Percentiles rank a stretch among this genome's conserved stretches.
Conservation (phyloP, 30 jellyfish, hydroid and myxozoan species). For the Aurelia aurita region DNA sequence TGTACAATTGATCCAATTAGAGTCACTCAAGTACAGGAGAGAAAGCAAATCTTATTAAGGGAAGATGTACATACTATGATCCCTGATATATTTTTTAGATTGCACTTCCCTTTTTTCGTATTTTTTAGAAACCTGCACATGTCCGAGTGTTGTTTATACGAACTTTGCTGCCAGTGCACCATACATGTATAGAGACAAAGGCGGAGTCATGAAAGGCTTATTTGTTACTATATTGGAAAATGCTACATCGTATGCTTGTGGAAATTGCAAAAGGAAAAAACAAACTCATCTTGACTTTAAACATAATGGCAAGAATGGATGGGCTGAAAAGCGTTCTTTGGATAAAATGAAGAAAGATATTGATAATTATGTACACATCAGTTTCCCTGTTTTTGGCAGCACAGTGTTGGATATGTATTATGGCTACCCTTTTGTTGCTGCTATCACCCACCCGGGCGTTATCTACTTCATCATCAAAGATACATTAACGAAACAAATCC, state of each 20-base stretch:
- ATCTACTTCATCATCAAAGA: conserved; percentile 59
- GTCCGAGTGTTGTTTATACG: conserved; percentile 62
- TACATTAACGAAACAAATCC: conserved; percentile 8
- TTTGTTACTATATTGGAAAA: conserved; percentile 42
- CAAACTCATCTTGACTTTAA: conserved; percentile 27
- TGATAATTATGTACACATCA: conserved; percentile 46
- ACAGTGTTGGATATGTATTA: conserved; percentile 30
- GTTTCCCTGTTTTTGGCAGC: conserved; percentile 75
- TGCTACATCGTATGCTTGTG: conserved; percentile 48
- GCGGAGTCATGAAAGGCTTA: conserved; percentile 63
- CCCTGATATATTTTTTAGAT: too few species aligned
- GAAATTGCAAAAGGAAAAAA: conserved; percentile 43
- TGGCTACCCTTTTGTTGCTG: conserved; percentile 73
- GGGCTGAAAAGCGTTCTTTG: conserved; percentile 64
- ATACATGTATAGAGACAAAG: conserved; percentile 53
- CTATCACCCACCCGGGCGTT: conserved; percentile 72
- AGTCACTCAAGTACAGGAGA: too few species aligned
- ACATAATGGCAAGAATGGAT: conserved; percentile 71
- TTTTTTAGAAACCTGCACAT: conserved; percentile 72
- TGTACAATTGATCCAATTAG: too few species aligned
- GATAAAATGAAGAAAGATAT: conserved; percentile 53
- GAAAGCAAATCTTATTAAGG: too few species aligned
- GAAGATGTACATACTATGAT: too few species aligned
- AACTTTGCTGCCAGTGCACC: conserved; percentile 76
- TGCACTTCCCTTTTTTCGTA: background rate